Evolutionary conservation across 2,113 vertebrate species (phyloP).

Genomic region (Megatriorchis doriae): DNA sequence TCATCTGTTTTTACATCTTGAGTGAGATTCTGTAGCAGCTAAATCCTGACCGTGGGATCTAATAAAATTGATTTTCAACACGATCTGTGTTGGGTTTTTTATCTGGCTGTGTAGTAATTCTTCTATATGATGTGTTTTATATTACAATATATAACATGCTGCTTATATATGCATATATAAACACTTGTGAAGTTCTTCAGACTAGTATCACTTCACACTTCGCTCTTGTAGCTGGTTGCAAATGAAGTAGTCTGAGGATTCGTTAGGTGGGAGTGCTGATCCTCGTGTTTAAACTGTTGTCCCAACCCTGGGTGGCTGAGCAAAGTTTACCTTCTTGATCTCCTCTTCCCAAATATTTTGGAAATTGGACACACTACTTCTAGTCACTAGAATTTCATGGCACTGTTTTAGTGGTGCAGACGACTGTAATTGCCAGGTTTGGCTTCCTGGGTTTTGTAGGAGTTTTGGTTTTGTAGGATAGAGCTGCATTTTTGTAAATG

Average conservation of each 20-base stretch:
- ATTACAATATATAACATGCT: not conserved
- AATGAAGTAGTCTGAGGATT: not conserved
- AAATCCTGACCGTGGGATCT: not conserved
- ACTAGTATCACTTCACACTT: not conserved
- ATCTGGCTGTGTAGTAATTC: not conserved
- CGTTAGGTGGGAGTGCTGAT: not conserved
- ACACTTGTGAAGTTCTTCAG: not conserved
- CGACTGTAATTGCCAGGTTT: not conserved
- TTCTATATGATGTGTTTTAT: not conserved
- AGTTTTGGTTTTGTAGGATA: not conserved
- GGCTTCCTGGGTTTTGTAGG: not conserved
- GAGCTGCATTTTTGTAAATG: not conserved
- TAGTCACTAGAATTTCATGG: not conserved
- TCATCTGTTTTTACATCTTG: not conserved
- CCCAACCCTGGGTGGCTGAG: not conserved
- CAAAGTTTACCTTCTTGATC: not conserved
- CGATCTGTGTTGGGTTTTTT: fast-evolving
- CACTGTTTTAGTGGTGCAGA: not conserved
- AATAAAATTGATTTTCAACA: not conserved
- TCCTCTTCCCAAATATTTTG: not conserved
- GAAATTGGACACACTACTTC: not conserved
- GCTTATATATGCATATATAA: not conserved
- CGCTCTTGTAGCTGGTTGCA: not conserved
- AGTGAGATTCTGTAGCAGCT: not conserved
- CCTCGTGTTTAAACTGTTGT: not conserved